Evolutionary conservation across 2,797 vertebrate species (phyloP), one percentile per base, ranked within the genome.

Genomic region (Leptodactylus fallax): DNA sequence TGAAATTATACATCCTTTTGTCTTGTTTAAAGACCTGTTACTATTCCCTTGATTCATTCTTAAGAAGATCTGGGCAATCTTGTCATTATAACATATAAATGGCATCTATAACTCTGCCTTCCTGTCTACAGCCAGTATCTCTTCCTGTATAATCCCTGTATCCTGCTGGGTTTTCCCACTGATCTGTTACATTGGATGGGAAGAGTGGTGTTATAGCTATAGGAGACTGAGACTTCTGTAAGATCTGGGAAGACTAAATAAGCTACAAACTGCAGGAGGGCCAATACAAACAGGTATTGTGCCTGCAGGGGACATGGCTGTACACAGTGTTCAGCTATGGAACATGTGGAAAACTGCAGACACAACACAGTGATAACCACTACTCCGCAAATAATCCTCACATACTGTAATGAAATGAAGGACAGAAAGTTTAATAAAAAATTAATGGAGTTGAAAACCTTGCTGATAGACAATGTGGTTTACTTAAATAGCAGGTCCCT

Each of bases 141-240:
- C 21, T 86, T 79, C 61, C 77, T 65, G 77, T 79, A 69, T 27
- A 58, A 79, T n/a, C 17, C 67, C 53, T 1, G 51, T 25, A 7
- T 83, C 67, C 78, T 80, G 85, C 77, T 86, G 63, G 79, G 51
- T 71, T 86, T 86, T 86, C 78, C 77, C 85, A 81, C 65, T 58
- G 25, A 81, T 86, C 25, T 86, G 78, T 69, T 58, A 86, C 61
- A 79, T 79, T 58, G 55, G 55, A 58, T 84, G 67, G 36, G 49
- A 74, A 47, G 67, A 60, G 49, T 49, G 25, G 49, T 67, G 78
- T 86, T 71, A 79, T 81, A 80, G 65, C 53, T 60, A 45, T 69
- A 71, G 17, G 36, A 67, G 61, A 47, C 25, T n/a, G 14, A 16
- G 63, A 49, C 61, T 69, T 79, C 53, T 67, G 76, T 67, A 21